Base-by-base conservation (phyloP, 2,797 vertebrate genomes). In the Semaprochilodus insignis region DNA sequence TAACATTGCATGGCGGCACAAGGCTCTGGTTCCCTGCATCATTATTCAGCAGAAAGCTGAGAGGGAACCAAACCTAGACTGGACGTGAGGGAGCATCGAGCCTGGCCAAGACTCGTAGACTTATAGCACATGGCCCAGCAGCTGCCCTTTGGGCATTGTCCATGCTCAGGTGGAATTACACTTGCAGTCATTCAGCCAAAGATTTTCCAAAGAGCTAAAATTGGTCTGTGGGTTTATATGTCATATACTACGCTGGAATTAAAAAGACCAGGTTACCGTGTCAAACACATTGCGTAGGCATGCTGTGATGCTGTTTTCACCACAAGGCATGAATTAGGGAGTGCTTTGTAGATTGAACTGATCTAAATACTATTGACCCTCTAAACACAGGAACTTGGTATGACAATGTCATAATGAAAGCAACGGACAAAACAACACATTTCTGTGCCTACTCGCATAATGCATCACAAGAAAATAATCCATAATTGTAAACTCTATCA, bases 21-120 rank as follows among this genome's bases (percentile, higher is more conserved):
- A 84, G 88, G 90, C 89, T 95, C 93, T 71, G 83, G 92, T 95
- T 88, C 91, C 87, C 92, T 88, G 76, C 23, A 87, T 89, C 90
- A 93, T 95, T 94, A 93, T 94, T 77, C 89, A 83, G 86, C 90
- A 78, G 95, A 93, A 95, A 96, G 88, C 87, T 87, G 94, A 95
- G 93, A 95, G 88, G 93, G 86, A 94, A 95, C 92, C 90, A 80
- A 90, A 94, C 90, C 92, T 91, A 87, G 86, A 88, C 85, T 83
- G 88, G 78, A 88, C 36, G 86, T 85, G 86, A 77, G 84, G 80
- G 76, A 88, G 77, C 82, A 81, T 63, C 81, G 74, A 88, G 84
- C 84, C 73, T 48, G 74, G 81, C 83, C 81, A 87, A 71, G 79
- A 40, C 73, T 72, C 65, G 51, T 51, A 82, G 48, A 75, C 81